Conservation (phyloP, 2,888 invertebrate species). For the Luperina testacea region DNA sequence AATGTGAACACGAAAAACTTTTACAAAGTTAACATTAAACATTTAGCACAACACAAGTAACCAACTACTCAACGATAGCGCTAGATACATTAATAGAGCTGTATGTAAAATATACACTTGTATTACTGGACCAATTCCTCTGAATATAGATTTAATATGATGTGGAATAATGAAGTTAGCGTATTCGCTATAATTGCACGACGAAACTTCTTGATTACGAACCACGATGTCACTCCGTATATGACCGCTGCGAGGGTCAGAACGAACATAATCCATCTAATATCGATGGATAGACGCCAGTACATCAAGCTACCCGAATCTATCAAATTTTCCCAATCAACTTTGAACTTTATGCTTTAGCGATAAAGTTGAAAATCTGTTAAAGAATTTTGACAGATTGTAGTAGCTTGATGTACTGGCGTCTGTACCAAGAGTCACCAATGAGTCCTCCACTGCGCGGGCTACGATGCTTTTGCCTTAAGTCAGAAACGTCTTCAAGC, state of each 20-base stretch:
- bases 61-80: slow-evolving; percentile 1
- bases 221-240: slow-evolving; percentile 39
- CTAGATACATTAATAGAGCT: background rate
- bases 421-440: no score
- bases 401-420: no score
- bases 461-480: no score
- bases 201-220: slow-evolving; percentile 26
- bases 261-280: slow-evolving; percentile 22
- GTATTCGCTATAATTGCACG: background rate
- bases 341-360: no score
- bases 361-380: no score
- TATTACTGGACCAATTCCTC: background rate
- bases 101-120: background rate
- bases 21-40: slow-evolving; percentile 13
- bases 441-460: no score
- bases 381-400: no score
- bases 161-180: background rate
- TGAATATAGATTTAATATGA: no score
- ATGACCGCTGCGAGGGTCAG: slow-evolving; percentile 14
- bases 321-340: no score
- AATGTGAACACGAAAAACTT: slow-evolving; percentile 16
- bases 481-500: no score
- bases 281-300: no score
- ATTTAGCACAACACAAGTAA: slow-evolving; percentile 15
- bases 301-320: no score